These are phyloP conservation scores for Nasonia giraulti DNA, from an alignment of 1,140 invertebrate species.

Conservation along the genomic window DNA sequence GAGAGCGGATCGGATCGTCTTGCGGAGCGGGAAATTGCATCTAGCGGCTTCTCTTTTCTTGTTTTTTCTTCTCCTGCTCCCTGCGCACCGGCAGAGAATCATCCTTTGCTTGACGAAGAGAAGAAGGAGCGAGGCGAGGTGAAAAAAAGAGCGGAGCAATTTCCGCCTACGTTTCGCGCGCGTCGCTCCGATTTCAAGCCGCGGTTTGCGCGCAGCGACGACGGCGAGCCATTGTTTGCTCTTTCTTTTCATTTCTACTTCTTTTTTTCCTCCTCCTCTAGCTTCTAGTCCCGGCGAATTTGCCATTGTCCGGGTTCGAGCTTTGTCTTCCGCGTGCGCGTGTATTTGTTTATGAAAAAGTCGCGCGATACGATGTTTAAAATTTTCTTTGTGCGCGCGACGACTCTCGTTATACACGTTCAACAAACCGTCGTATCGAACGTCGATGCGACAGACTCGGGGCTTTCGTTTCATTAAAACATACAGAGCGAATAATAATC, in stretches of 20 bases:
- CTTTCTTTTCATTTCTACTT: neutral
- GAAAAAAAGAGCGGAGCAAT: conserved; percentile 2
- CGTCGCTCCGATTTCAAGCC: neutral
- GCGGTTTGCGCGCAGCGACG: neutral
- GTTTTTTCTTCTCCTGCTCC: neutral
- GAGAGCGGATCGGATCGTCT: neutral
- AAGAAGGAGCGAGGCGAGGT: neutral
- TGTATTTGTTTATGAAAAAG: neutral
- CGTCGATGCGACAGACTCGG: too few relatives aligned
- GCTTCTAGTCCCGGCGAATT: neutral
- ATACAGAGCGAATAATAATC: neutral
- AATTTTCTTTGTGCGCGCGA: too few relatives aligned
- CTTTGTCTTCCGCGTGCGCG: neutral
- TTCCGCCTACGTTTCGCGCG: conserved; percentile 5
- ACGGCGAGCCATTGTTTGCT: neutral
- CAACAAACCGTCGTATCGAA: too few relatives aligned
- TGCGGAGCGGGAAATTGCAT: conserved; percentile 18
- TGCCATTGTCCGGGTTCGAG: neutral
- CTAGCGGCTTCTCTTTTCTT: neutral
- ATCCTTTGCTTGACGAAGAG: neutral
- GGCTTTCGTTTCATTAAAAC: neutral
- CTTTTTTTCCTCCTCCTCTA: neutral
- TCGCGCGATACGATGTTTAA: too few relatives aligned
- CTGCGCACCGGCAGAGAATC: neutral
- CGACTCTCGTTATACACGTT: too few relatives aligned